Evolutionary conservation across 2,888 invertebrate species (phyloP).

Genomic region (Plagodis dolabraria): DNA sequence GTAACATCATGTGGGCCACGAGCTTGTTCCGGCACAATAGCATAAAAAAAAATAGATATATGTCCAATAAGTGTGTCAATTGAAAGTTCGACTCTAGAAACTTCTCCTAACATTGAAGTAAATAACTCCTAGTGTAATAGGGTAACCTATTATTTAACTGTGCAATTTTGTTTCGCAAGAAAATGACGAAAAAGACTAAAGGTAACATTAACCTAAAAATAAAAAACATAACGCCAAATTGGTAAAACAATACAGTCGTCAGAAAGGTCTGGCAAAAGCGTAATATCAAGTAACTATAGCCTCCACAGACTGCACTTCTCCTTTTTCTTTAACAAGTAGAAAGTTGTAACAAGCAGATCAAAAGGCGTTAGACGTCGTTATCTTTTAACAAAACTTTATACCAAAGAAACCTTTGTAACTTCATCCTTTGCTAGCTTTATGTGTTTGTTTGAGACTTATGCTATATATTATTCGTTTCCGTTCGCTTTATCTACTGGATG

Average conservation of each 20-base stretch:
- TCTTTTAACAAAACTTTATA: conserved; percentile 52
- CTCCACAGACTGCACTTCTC: conserved; percentile 27
- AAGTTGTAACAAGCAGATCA: conserved; percentile 54
- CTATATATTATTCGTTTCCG: conserved; percentile 2
- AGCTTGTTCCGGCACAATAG: no score
- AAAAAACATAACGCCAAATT: conserved; percentile 11
- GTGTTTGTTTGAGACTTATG: conserved; percentile 26
- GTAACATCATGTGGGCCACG: no score
- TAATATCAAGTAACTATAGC: conserved; percentile 33
- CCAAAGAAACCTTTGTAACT: conserved; percentile 36
- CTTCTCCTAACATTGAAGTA: no score
- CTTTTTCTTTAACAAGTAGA: conserved; percentile 47
- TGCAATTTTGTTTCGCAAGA: no score
- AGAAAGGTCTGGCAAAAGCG: conserved; percentile 32
- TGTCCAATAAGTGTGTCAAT: no score
- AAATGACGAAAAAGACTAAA: no score
- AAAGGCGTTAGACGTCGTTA: conserved; percentile 54
- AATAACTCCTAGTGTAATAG: no score
- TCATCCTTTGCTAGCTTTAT: conserved; percentile 35
- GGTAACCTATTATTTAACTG: no score
- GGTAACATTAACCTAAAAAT: not conserved
- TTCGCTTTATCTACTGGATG: conserved; percentile 4
- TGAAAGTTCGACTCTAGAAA: no score
- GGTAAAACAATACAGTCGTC: conserved; percentile 29
- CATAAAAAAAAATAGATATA: no score